Evolutionary conservation across 1,140 invertebrate genomes (phyloP), one percentile per base, ranked within the genome.

Genomic region (Drosophila athabasca): DNA sequence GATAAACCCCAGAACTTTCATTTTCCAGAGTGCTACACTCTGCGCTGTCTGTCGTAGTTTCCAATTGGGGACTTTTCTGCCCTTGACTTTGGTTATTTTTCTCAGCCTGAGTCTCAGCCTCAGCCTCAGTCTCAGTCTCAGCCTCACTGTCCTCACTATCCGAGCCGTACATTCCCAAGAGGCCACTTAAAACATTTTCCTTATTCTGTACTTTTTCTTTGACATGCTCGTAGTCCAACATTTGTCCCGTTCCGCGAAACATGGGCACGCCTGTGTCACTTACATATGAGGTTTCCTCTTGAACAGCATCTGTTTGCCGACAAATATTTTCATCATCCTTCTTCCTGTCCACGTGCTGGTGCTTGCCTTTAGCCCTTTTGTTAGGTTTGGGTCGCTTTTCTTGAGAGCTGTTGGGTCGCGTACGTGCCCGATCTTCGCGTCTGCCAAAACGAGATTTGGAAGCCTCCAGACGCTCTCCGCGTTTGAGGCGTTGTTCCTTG

Each of bases 381-480:
- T 41, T 64, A 1, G 58, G 24, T 4, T 49, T 72, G 2, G 26
- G 3, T 3, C 39, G 39, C 0, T 76, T 49, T n/a, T 55, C 39
- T 11, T 22, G 19, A 26, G 54, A 46, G 3, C 1, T 64, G 8
- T 45, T 29, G 4, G 60, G 46, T 2, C 50, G 66, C 1, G 60
- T 72, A 1, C 76, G 39, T 15, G 65, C 72, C 65, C 87, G 82
- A 83, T 92, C 84, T 65, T 84, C 79, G 39, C 57, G 73, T 11
- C 90, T 91, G 2, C 92, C 92, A 70, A 93, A 94, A 62, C 91
- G 78, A 17, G 82, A 80, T 43, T 93, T 92, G 0, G 79, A 92
- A 48, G 87, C 91, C 77, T 93, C 91, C 44, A 95, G 93, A 79
- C 94, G 93, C 93, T 96, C 95, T 24, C 95, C 95, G 57, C 95